Evolutionary conservation across 2,888 invertebrate species (phyloP).

Genomic region (Creontiades dilutus): DNA sequence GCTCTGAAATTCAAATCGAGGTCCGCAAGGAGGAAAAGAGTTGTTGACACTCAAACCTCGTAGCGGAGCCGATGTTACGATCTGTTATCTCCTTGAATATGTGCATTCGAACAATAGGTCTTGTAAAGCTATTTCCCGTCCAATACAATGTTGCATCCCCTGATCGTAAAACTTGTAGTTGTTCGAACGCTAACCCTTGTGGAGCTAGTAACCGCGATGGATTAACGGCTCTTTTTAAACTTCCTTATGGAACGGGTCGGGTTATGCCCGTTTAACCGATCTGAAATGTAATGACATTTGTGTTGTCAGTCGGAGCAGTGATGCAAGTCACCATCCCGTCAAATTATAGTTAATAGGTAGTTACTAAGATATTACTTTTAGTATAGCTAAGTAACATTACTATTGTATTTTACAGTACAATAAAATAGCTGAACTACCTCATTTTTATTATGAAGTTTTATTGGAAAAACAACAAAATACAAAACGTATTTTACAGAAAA

Average conservation of each 20-base stretch:
- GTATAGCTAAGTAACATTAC: too few relatives aligned
- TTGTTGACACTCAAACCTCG: constrained; percentile 24
- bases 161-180: constrained; percentile 9
- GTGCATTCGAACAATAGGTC: constrained; percentile 58
- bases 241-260: neutral
- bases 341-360: too few relatives aligned
- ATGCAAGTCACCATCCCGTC: too few relatives aligned
- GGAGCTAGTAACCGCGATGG: neutral
- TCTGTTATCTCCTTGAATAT: constrained; percentile 56
- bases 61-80: constrained; percentile 29
- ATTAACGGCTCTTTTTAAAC: neutral
- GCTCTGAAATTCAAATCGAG: constrained; percentile 36
- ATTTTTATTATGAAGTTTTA: too few relatives aligned
- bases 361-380: too few relatives aligned
- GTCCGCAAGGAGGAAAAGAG: neutral
- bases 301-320: neutral
- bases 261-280: neutral
- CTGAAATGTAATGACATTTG: neutral
- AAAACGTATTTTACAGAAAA: too few relatives aligned
- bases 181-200: neutral
- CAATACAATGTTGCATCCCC: neutral
- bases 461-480: too few relatives aligned
- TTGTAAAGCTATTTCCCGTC: constrained; percentile 42
- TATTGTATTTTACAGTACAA: too few relatives aligned
- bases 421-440: too few relatives aligned